phyloP scores from a whole-genome alignment of 2,113 vertebrate species.

The Ictalurus punctatus region DNA sequence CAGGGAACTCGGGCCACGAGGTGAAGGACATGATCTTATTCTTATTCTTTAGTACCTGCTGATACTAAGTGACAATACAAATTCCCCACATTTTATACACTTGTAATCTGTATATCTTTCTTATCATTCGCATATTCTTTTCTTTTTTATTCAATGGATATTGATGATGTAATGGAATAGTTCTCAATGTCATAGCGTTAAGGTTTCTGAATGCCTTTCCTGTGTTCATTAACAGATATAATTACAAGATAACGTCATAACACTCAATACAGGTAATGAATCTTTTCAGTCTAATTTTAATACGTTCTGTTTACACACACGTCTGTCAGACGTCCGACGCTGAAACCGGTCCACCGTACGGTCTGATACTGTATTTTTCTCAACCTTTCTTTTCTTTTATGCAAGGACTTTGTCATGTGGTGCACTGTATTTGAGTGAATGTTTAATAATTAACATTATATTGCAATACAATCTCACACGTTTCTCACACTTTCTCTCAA shows the following conservation, averaged over 20 bases:
- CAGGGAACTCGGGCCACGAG: not conserved
- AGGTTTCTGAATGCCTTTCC: not conserved
- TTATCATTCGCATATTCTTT: not conserved
- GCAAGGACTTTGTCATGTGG: not conserved
- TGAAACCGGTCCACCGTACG: slow-evolving; percentile 31
- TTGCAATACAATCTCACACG: not conserved
- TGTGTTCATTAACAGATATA: slow-evolving; percentile 22
- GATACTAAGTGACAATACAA: not conserved
- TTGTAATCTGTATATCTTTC: not conserved
- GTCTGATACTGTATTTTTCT: not conserved
- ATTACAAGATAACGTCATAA: not conserved
- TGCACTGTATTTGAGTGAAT: not conserved
- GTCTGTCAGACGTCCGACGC: slow-evolving; percentile 15
- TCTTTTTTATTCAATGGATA: not conserved
- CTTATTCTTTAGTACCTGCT: not conserved
- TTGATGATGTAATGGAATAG: not conserved
- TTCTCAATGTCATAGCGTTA: not conserved
- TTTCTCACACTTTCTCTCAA: not conserved
- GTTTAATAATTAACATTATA: slow-evolving; percentile 10
- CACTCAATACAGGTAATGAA: slow-evolving; percentile 30
- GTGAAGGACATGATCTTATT: not conserved
- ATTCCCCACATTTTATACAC: not conserved
- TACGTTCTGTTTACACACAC: slow-evolving; percentile 10
- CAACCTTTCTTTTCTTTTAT: not conserved
- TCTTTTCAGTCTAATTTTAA: slow-evolving; percentile 26